phyloP scores from a whole-genome alignment of 1,140 invertebrate species.

The Tetranychus cinnabarinus region DNA sequence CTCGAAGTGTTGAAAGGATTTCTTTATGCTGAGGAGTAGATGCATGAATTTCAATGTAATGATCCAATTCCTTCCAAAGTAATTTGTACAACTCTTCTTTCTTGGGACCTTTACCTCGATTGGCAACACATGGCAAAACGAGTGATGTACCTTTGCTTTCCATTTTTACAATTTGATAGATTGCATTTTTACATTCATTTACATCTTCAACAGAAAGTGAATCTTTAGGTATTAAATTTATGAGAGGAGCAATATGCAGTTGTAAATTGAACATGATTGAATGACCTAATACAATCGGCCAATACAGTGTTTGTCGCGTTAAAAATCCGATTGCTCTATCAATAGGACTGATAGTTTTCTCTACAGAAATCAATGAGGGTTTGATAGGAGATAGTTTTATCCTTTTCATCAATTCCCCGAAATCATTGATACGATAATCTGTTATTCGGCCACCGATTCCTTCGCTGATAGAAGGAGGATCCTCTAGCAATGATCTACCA shows the following conservation, averaged over 20 bases:
- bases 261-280: conserved; percentile 65
- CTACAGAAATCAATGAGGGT: background rate
- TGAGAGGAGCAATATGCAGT: conserved; percentile 56
- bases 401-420: conserved; percentile 21
- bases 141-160: conserved; percentile 61
- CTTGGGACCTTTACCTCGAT: conserved; percentile 22
- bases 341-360: conserved; percentile 15
- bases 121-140: conserved; percentile 31
- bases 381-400: conserved; percentile 26
- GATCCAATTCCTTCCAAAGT: conserved; percentile 70
- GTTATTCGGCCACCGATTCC: conserved; percentile 74
- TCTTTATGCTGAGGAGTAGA: conserved; percentile 41
- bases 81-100: conserved; percentile 69
- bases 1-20: conserved; percentile 56
- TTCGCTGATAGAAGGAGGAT: conserved; percentile 81
- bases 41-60: conserved; percentile 48
- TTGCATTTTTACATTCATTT: conserved; percentile 56
- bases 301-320: conserved; percentile 57
- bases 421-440: conserved; percentile 46
- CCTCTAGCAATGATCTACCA: conserved; percentile 62
- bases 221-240: conserved; percentile 53
- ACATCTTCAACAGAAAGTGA: conserved; percentile 58
- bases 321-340: conserved; percentile 36
- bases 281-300: conserved; percentile 71
- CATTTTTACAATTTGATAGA: conserved; percentile 51